phyloP scores from a whole-genome alignment of 2,113 vertebrate genomes.

The Corythaixoides concolor region DNA sequence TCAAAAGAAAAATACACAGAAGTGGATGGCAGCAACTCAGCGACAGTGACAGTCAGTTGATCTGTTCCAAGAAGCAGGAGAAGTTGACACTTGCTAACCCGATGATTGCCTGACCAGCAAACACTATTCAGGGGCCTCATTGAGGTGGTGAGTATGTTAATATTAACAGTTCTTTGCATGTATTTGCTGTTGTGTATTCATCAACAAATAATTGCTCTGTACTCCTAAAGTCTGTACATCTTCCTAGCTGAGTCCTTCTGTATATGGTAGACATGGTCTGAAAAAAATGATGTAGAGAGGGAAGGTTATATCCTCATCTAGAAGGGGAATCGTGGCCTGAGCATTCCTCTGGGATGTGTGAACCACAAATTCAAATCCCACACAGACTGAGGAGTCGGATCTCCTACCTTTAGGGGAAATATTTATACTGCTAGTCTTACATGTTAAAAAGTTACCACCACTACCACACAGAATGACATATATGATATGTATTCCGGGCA shows the following conservation, averaged over 20 bases:
- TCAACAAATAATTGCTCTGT: neutral
- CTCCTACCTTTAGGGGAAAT: neutral
- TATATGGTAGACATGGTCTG: neutral
- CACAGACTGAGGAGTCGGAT: neutral
- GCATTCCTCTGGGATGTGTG: neutral
- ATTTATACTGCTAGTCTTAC: neutral
- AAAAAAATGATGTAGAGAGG: rapidly evolving
- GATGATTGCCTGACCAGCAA: neutral
- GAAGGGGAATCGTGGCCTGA: neutral
- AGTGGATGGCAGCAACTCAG: neutral
- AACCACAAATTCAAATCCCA: neutral
- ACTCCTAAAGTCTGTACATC: neutral
- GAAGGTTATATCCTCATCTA: neutral
- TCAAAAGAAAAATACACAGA: neutral
- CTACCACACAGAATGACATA: neutral
- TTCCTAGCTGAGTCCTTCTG: neutral
- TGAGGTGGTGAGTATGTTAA: neutral
- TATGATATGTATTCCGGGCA: neutral
- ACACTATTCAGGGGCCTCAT: neutral
- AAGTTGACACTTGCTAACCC: neutral
- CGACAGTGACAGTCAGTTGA: neutral
- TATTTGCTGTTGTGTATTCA: neutral
- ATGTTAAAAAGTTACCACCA: neutral
- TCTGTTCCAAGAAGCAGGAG: neutral
- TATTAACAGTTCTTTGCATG: neutral